Base-by-base conservation (phyloP, 2,113 vertebrate genomes). In the Cyprinodon brontotheroides region DNA sequence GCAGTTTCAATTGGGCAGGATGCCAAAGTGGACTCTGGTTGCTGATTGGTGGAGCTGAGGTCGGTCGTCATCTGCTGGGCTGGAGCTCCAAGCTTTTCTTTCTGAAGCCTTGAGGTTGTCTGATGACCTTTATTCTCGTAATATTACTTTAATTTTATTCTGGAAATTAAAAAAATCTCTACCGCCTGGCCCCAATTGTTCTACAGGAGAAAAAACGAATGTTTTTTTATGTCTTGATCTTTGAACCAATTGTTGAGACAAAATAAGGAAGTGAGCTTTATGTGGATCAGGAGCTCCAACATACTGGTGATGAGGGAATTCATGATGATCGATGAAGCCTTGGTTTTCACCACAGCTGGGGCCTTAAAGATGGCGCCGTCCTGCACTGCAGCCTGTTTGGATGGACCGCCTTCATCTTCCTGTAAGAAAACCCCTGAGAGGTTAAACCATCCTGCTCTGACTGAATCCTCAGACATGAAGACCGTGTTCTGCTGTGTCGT, bases 221-320 rank as follows among this genome's bases (percentile, higher is more conserved):
- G 29, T 29, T 29, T 29, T 29, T 50, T 15, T 17, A 53, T 20
- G 15, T 53, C 15, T 53, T 53, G 2, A 53, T 53, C 15, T 29
- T 29, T 29, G 29, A 29, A 29, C 29, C 29, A 57, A 2, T 10
- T 9, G 3, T n/a, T 57, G 4, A n/a, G 17, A n/a, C 20, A 57
- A 20, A 15, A 57, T n/a, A 20, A 20, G n/a, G 7, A 57, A 57
- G 40, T 22, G 45, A 61, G 22, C 17, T 29, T 61, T 39, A 57
- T 36, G 1, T 0, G 17, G 22, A 63, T 65, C 11, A n/a, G 29
- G 8, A 20, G 59, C 47, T 61, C 38, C 3, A 9, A 79, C 97
- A 89, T 96, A 99, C 98, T 98, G 94, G 96, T 97, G 86, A 99
- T 96, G 78, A 98, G 95, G 75, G 98, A 99, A 79, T 87, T 98